Percentiles rank a stretch among this genome's conserved stretches.
Conservation (phyloP, 1,140 invertebrate species). For the Tachypleus tridentatus region DNA sequence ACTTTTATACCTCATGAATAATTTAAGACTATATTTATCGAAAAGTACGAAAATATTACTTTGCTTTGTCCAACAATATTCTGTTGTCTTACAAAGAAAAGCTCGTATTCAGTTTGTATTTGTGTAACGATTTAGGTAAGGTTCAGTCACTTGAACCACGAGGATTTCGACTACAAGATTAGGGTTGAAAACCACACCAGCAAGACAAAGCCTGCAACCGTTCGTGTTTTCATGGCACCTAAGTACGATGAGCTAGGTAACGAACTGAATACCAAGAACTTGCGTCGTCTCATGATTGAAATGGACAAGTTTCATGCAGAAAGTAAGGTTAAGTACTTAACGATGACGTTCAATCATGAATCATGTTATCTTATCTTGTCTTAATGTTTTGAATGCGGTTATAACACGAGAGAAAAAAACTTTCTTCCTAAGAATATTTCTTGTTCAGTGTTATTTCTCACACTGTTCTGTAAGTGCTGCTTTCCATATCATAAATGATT, state of each 20-base stretch:
- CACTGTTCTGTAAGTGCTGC: too few relatives aligned
- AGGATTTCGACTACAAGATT: conserved; percentile 47
- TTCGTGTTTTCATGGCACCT: conserved; percentile 15
- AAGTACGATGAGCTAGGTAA: conserved; percentile 16
- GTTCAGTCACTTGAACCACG: conserved; percentile 61
- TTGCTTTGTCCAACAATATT: too few relatives aligned
- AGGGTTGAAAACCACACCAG: conserved; percentile 21
- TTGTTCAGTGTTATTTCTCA: too few relatives aligned
- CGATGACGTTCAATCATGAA: not conserved
- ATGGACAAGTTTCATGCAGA: conserved; percentile 15
- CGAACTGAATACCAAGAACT: conserved; percentile 8
- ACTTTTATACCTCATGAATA: too few relatives aligned
- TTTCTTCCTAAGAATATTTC: too few relatives aligned
- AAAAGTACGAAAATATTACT: too few relatives aligned
- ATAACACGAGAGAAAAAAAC: not conserved
- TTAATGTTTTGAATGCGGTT: not conserved
- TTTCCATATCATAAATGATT: too few relatives aligned
- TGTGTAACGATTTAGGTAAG: conserved; percentile 36
- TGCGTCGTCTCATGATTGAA: conserved; percentile 21
- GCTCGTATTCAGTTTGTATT: too few relatives aligned
- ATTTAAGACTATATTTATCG: too few relatives aligned
- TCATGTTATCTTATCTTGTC: not conserved
- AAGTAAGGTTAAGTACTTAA: conserved; percentile 16
- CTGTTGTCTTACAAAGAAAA: too few relatives aligned
- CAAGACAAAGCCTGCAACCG: conserved; percentile 28